phyloP scores from a whole-genome alignment of 1,140 invertebrate species.

The Schlechtendalia chinensis region DNA sequence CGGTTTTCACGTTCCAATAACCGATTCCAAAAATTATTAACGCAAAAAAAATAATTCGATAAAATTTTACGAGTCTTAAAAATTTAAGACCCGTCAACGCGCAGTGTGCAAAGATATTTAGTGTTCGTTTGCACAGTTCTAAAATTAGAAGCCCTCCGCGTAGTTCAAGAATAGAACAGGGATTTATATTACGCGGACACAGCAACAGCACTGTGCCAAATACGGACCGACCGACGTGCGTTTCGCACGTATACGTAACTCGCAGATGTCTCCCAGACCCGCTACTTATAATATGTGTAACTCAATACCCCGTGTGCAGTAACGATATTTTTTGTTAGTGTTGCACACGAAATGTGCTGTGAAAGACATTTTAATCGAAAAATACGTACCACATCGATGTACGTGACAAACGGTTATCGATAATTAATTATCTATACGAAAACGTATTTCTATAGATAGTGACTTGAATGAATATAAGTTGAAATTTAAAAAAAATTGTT shows the following conservation, averaged over 20 bases:
- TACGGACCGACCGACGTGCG: neutral
- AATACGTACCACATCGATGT: too few relatives aligned
- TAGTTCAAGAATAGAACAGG: slow-evolving; percentile 38
- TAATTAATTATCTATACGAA: too few relatives aligned
- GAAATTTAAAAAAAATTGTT: too few relatives aligned
- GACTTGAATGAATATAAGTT: too few relatives aligned
- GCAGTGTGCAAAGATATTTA: slow-evolving; percentile 30
- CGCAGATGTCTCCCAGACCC: neutral
- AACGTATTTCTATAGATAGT: too few relatives aligned
- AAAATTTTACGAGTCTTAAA: neutral
- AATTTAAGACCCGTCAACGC: neutral
- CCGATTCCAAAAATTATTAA: neutral
- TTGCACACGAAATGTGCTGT: neutral
- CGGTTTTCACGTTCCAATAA: neutral
- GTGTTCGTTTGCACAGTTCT: neutral
- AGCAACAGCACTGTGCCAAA: slow-evolving; percentile 34
- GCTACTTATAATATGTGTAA: slow-evolving; percentile 10
- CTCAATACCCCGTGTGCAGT: neutral
- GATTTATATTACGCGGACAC: slow-evolving; percentile 39
- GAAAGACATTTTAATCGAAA: too few relatives aligned
- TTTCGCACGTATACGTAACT: neutral
- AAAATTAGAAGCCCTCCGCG: slow-evolving; percentile 39
- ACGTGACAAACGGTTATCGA: too few relatives aligned
- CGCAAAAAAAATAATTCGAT: neutral
- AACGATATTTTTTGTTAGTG: neutral